phyloP scores from a whole-genome alignment of 1,140 invertebrate genomes.

The Hylaeus volcanicus region DNA sequence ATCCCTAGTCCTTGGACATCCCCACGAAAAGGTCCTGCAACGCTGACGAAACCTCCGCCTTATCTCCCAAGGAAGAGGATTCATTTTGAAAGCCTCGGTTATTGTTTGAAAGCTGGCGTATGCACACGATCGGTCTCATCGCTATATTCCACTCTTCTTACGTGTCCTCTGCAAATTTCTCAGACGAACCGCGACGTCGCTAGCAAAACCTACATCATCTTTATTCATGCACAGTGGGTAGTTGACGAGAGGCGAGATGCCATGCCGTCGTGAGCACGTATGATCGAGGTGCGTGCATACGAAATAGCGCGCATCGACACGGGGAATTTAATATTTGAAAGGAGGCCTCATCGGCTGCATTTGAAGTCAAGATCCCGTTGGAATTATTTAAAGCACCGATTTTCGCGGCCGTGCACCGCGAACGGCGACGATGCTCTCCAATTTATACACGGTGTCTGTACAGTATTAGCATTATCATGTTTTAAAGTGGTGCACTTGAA shows the following conservation, averaged over 20 bases:
- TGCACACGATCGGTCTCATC: background rate
- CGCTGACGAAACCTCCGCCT: too few relatives aligned
- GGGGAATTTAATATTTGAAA: slow-evolving; percentile 51
- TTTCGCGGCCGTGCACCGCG: background rate
- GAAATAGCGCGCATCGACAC: slow-evolving; percentile 42
- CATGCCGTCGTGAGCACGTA: slow-evolving; percentile 10
- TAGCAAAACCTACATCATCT: slow-evolving; percentile 46
- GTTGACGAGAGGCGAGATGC: slow-evolving; percentile 24
- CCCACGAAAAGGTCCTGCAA: too few relatives aligned
- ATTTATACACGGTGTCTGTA: too few relatives aligned
- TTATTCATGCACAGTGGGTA: slow-evolving; percentile 38
- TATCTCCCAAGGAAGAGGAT: too few relatives aligned
- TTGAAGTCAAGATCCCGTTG: slow-evolving; percentile 27
- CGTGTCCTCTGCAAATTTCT: slow-evolving; percentile 5
- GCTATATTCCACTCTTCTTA: slow-evolving; percentile 22
- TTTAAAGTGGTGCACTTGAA: background rate
- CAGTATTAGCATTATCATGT: background rate
- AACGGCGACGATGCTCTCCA: background rate
- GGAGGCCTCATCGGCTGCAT: slow-evolving; percentile 37
- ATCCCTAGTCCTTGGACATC: too few relatives aligned
- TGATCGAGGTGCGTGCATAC: slow-evolving; percentile 38
- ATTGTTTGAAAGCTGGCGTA: background rate
- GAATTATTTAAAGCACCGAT: slow-evolving; percentile 18
- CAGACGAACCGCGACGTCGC: slow-evolving; percentile 10
- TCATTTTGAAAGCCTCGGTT: too few relatives aligned